phyloP scores from a whole-genome alignment of 2,113 vertebrate species.

The Taxidea taxus region DNA sequence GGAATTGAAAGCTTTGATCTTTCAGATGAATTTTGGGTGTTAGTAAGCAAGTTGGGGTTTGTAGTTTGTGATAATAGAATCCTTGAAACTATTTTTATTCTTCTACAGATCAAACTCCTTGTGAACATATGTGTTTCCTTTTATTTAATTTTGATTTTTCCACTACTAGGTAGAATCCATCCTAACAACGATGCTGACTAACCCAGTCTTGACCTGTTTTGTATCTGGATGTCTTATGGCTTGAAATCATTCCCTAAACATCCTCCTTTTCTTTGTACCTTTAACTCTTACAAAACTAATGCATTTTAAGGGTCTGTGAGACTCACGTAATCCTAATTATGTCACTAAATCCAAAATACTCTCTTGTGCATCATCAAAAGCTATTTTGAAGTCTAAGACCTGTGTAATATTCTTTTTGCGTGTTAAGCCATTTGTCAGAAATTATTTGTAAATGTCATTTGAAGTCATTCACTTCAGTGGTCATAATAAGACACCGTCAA shows the following conservation, averaged over 20 bases:
- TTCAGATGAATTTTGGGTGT: neutral
- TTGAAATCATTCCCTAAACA: neutral
- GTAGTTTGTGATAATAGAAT: neutral
- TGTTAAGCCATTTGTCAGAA: constrained; percentile 8
- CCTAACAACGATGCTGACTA: neutral
- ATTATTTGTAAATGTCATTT: constrained; percentile 21
- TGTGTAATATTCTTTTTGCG: neutral
- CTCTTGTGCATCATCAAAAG: neutral
- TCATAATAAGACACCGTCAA: neutral
- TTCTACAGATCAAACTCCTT: neutral
- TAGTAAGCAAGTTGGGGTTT: neutral
- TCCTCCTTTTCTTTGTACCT: neutral
- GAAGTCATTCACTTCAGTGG: constrained; percentile 22
- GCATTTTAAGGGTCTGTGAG: neutral
- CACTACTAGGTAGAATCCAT: neutral
- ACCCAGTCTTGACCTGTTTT: neutral
- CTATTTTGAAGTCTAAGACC: neutral
- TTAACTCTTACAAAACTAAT: neutral
- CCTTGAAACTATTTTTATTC: neutral
- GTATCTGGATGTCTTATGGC: neutral
- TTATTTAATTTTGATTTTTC: constrained; percentile 13
- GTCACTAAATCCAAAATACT: neutral
- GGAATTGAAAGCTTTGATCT: neutral
- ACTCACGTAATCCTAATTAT: neutral
- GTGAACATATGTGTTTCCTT: neutral